Evolutionary conservation across 2,113 vertebrate genomes (phyloP), one percentile per base, ranked within the genome.

Genomic region (Siphamia tubifer): DNA sequence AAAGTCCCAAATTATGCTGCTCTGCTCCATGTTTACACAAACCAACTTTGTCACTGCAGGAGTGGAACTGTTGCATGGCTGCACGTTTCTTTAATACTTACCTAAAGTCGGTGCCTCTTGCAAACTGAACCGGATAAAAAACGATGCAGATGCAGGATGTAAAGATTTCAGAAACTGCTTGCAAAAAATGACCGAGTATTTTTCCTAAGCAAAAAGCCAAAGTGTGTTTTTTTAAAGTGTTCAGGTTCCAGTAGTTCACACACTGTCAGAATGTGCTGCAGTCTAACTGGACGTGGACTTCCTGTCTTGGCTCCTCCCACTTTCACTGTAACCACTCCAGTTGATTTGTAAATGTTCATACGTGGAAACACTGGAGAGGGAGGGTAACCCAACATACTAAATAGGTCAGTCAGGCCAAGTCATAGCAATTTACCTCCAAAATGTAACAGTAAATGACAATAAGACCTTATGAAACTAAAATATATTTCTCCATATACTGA

Each of bases 171-270:
- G 20, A 20, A 12, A 7, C 4, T 6, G n/a, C 10, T 15, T 42
- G 6, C 8, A 15, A 40, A 60, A 60, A 56, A 65, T 30, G 47
- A 17, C 34, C 7, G 28, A 77, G 8, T 7, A 40, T 5, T 23
- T 20, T 8, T 45, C 6, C 0, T 8, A 6, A 9, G 7, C 4
- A 11, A 54, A 28, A 16, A 23, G 20, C 3, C 11, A 17, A 4
- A 3, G 38, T 16, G n/a, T 9, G 8, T 25, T 1, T 9, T 11
- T 25, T 1, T 4, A 7, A 3, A 30, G 43, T 6, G 57, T 17
- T n/a, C 19, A 21, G 3, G 8, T 3, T 16, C 15, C n/a, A 10
- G 17, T 16, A 2, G 39, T 1, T 16, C 24, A 21, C 6, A 0
- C n/a, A 44, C 28, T 42, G 61, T 58, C 45, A 58, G 30, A 19